These are phyloP conservation scores for Phthorimaea operculella DNA, from an alignment of 1,140 invertebrate genomes.

Conservation along the genomic window DNA sequence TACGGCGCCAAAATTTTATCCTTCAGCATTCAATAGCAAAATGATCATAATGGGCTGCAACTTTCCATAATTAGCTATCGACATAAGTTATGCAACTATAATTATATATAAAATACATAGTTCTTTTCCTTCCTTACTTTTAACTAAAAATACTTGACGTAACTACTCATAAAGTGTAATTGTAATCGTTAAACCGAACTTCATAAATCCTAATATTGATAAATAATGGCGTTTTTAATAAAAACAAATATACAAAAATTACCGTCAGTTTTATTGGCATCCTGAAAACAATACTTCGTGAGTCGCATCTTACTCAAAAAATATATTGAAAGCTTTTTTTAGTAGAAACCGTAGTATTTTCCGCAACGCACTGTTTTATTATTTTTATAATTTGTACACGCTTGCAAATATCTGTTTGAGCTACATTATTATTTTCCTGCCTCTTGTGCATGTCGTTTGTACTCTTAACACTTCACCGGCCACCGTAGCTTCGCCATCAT, in stretches of 20 bases:
- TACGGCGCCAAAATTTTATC: not conserved
- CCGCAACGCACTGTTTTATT: conserved; percentile 25
- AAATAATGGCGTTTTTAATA: conserved; percentile 67
- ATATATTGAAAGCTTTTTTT: not conserved
- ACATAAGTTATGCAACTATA: conserved; percentile 9
- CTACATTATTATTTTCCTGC: conserved; percentile 23
- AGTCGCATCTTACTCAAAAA: not conserved
- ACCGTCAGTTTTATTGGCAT: conserved; percentile 51
- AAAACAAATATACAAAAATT: conserved; percentile 61
- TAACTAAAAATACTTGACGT: conserved; percentile 55
- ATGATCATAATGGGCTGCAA: conserved; percentile 47
- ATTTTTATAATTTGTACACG: conserved; percentile 18
- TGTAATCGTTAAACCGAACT: conserved; percentile 67
- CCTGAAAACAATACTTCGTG: not conserved
- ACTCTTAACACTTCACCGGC: conserved; percentile 50
- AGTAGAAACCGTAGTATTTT: not conserved
- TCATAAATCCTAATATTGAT: conserved; percentile 68
- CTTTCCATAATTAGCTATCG: conserved; percentile 6
- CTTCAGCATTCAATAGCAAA: not conserved
- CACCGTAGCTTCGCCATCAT: conserved; percentile 64
- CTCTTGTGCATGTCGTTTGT: conserved; percentile 44
- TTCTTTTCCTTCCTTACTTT: conserved; percentile 58
- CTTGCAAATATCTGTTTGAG: conserved; percentile 30
- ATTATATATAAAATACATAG: conserved; percentile 27
- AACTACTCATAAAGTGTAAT: conserved; percentile 66